These are phyloP conservation scores for Rhopalosiphum padi DNA, from an alignment of 1,140 invertebrate genomes.

Conservation along the genomic window DNA sequence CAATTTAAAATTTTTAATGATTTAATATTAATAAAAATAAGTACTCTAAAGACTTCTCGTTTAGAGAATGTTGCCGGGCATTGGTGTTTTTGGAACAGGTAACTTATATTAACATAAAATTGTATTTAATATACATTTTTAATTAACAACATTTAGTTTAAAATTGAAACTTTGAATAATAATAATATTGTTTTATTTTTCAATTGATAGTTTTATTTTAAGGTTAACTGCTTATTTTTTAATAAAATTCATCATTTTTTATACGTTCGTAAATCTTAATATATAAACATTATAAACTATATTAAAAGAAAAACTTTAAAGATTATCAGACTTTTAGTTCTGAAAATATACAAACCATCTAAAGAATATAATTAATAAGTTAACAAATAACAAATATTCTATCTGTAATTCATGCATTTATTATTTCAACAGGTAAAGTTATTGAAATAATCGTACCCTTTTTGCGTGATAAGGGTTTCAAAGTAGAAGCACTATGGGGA, in stretches of 20 bases:
- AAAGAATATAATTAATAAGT: not conserved
- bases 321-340: not conserved
- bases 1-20: not conserved
- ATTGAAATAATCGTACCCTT: constrained; percentile 90
- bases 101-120: not conserved
- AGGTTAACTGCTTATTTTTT: not conserved
- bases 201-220: not conserved
- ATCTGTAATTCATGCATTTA: not conserved
- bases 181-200: not conserved
- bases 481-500: constrained; percentile 92
- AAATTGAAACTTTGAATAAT: not conserved
- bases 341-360: not conserved
- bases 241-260: not conserved
- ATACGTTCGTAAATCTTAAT: not conserved
- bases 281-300: no score
- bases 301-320: not conserved
- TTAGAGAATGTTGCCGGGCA: constrained; percentile 78
- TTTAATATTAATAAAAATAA: not conserved
- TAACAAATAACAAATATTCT: not conserved
- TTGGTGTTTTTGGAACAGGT: constrained; percentile 92
- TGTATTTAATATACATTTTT: not conserved
- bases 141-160: not conserved
- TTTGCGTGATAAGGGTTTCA: constrained; percentile 86
- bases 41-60: not conserved
- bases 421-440: constrained; percentile 69